Percentiles rank a stretch among this genome's conserved stretches.
phyloP scores from a whole-genome alignment of 1,140 invertebrate genomes.

The Macrobrachium nipponense region DNA sequence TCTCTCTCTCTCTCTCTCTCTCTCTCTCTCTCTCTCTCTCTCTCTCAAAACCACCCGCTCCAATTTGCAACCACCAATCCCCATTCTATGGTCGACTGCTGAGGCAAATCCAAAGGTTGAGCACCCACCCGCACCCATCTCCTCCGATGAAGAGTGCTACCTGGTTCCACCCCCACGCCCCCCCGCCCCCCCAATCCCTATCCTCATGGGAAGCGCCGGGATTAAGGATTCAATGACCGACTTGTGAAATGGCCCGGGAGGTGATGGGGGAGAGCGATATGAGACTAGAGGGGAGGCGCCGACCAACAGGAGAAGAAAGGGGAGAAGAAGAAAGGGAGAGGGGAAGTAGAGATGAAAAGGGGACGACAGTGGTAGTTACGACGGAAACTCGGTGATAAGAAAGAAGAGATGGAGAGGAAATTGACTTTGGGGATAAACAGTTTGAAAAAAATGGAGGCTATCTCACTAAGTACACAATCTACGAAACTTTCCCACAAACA shows the following conservation, averaged over 20 bases:
- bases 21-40: not conserved
- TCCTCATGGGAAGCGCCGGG: conserved; percentile 9
- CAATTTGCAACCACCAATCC: not conserved
- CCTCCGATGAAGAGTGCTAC: not conserved
- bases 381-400: not conserved
- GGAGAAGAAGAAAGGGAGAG: not conserved
- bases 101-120: no score
- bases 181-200: conserved; percentile 6
- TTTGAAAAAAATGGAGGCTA: no score
- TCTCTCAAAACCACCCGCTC: not conserved
- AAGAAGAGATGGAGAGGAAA: not conserved
- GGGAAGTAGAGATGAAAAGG: not conserved
- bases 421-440: no score
- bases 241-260: not conserved
- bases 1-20: not conserved
- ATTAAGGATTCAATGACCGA: conserved; percentile 5
- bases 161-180: not conserved
- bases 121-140: not conserved
- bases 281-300: conserved; percentile 11
- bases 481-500: no score
- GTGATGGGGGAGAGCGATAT: conserved; percentile 26
- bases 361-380: not conserved
- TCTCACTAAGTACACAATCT: no score
- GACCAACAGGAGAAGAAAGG: not conserved
- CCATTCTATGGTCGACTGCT: not conserved